Percentiles rank a stretch among this genome's conserved stretches.
Evolutionary conservation across 1,140 invertebrate species (phyloP).

Genomic region (Nephila pilipes): DNA sequence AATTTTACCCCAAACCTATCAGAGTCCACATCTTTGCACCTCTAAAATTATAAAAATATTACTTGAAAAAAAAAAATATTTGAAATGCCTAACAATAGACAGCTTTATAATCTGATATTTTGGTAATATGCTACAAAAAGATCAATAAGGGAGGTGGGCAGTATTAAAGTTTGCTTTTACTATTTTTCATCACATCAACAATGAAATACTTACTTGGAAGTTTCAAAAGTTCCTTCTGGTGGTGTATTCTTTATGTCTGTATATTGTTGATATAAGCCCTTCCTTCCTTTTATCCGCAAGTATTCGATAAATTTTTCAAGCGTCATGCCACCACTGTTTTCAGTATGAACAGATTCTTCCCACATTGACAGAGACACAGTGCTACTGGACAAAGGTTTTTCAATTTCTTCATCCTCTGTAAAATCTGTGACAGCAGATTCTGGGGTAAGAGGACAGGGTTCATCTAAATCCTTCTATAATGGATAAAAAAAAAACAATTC

Average conservation of each 20-base stretch:
- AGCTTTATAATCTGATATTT: no score
- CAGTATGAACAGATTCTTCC: slow-evolving; percentile 58
- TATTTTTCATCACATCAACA: no score
- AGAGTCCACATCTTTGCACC: no score
- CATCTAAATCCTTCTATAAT: slow-evolving; percentile 55
- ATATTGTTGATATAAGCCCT: slow-evolving; percentile 89
- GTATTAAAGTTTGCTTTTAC: no score
- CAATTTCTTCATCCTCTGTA: slow-evolving; percentile 65
- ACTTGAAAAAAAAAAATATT: no score
- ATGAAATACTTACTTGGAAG: slow-evolving; percentile 60
- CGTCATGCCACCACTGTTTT: slow-evolving; percentile 83
- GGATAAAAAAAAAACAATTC: no score
- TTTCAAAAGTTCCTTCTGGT: slow-evolving; percentile 72
- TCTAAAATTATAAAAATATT: no score
- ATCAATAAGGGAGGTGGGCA: no score
- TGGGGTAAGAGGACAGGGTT: slow-evolving; percentile 68
- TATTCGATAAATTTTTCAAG: slow-evolving; percentile 90
- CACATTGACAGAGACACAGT: slow-evolving; percentile 48
- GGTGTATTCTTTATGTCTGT: slow-evolving; percentile 87
- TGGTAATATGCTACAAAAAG: no score
- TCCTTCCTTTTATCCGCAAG: slow-evolving; percentile 87
- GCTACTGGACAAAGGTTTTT: slow-evolving; percentile 60
- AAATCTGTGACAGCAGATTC: slow-evolving; percentile 72
- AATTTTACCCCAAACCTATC: no score
- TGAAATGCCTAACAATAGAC: no score